Base-by-base conservation (phyloP, 1,140 invertebrate species). In the Brachionus paranguensis region DNA sequence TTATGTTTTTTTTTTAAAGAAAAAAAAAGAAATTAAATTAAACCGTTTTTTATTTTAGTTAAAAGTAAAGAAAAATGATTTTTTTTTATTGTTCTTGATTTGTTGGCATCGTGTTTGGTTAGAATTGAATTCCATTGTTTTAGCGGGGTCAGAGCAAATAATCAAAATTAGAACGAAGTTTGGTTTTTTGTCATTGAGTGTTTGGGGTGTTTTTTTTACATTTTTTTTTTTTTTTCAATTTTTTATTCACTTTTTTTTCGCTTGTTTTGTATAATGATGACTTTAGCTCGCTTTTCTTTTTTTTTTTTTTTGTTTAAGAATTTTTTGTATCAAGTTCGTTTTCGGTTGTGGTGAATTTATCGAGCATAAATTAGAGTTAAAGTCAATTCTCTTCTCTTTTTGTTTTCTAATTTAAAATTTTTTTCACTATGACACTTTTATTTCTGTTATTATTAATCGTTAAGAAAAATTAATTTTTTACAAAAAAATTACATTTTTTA, bases 21-120 rank as follows among this genome's bases (percentile, higher is more conserved):
- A n/a, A 33, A 33, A 33, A 33, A 33, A 68, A 68, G 29, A 14
- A 72, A 72, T 72, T 72, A 72, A 72, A 72, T 72, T 72, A 72
- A 72, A 72, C 68, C 68, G 68, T 72, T 72, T 72, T 72, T 72
- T 55, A 55, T 65, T 65, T 65, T 65, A 65, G 64, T 65, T 55
- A 55, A 20, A 55, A 55, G n/a, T n/a, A 53, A 55, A 55, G 64
- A 10, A 29, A 29, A 14, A 12, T 2, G 3, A 33, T 29, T 2
- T 2, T 4, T 65, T 65, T 65, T 33, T n/a, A n/a, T 8, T 37
- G 24, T 37, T 72, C 37, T 72, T 72, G 6, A n/a, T 72, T 37
- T 37, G 33, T 3, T 2, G 17, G 43, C 33, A n/a, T 14, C n/a
- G n/a, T 1, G 12, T 33, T 33, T 1, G 11, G 17, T 33, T 37